A percentile compares a stretch with the other conserved stretches of the same genome.
These are phyloP conservation scores for Pimephales promelas DNA, from an alignment of 2,113 vertebrate species.

Conservation along the genomic window DNA sequence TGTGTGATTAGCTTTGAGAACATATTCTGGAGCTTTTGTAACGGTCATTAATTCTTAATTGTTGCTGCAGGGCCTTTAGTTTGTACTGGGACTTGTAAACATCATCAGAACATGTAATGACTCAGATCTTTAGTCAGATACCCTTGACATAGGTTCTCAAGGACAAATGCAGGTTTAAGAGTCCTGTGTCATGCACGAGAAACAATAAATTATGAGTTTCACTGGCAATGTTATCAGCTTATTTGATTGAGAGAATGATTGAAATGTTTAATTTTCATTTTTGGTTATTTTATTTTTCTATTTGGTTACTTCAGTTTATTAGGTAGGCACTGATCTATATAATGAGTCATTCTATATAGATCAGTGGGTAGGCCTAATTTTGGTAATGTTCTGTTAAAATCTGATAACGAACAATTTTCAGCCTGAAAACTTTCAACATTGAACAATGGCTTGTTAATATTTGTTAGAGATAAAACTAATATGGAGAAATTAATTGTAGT, in stretches of 20 bases:
- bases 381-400: neutral
- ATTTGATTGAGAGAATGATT: neutral
- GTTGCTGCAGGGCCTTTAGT: slow-evolving; percentile 37
- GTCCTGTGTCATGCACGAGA: neutral
- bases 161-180: slow-evolving; percentile 36
- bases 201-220: neutral
- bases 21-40: slow-evolving; percentile 47
- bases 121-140: slow-evolving; percentile 44
- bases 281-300: neutral
- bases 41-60: slow-evolving; percentile 45
- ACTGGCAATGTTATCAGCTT: neutral
- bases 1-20: slow-evolving; percentile 28
- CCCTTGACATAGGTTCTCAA: slow-evolving; percentile 52
- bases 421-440: neutral
- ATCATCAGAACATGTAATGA: slow-evolving; percentile 47
- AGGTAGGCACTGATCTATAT: too few species aligned
- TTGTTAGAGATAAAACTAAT: neutral
- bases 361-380: neutral
- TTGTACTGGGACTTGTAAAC: slow-evolving; percentile 50
- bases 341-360: too few species aligned
- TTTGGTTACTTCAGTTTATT: neutral
- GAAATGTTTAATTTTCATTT: neutral
- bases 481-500: too few species aligned
- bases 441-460: neutral
- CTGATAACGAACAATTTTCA: neutral